Base-by-base conservation (phyloP, 2,797 vertebrate species). In the Protonibea diacanthus region DNA sequence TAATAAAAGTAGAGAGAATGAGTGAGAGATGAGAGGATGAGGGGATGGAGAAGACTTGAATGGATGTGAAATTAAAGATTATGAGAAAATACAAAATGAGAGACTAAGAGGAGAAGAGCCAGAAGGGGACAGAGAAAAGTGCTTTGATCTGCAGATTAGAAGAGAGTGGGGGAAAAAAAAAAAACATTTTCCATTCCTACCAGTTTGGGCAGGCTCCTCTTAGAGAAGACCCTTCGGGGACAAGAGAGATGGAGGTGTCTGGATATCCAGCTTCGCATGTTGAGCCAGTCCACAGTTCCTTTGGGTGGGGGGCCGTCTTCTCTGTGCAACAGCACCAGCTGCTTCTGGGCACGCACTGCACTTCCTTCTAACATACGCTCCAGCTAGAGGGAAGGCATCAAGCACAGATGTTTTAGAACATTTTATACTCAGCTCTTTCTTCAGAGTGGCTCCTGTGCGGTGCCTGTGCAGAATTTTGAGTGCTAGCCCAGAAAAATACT, bases 241-340 rank as follows among this genome's bases (percentile, higher is more conserved):
- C 98, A 99, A 62, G 96, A 93, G 57, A 99, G 96, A 68, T 99
- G 98, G 23, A 97, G 94, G 85, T 99, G 98, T 65, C 96, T 96
- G 0, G 97, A 99, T 76, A 98, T 98, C 97, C 98, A 99, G 92
- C 96, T 97, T 8, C 97, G 80, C 97, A 98, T 98, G 94, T 98
- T 99, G 23, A 99, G 97, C 98, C 97, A 98, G 44, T 99, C 95
- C 17, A 95, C 97, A 0, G 98, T 99, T 25, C 96, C 97, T 63
- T 91, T 91, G 0, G 98, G 98, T 0, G 93, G 94, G 0, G 97
- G 97, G 0, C 97, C 97, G 0, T 99, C 98, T 89, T 99, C 97
- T 69, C 94, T 94, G 68, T 98, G 97, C 74, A 99, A 89, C 72
- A 99, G 92, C 55, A 98, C 64, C 66, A 99, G 96, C 78, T 98